Evolutionary conservation across 2,888 invertebrate genomes (phyloP).

Genomic region (Bimastos eiseni): DNA sequence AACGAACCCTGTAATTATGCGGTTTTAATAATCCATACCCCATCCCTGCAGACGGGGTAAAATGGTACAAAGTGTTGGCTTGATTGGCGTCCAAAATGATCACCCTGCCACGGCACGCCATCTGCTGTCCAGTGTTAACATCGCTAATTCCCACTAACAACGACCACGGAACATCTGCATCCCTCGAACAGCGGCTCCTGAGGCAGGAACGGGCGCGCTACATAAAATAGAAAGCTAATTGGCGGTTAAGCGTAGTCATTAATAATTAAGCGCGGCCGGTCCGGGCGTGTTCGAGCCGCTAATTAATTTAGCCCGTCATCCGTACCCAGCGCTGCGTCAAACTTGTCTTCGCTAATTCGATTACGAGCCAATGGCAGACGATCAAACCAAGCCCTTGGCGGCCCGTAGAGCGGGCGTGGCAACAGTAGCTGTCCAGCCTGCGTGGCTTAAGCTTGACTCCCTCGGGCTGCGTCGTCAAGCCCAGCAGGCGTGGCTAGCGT

Average conservation of each 20-base stretch:
- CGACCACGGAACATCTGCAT: background rate
- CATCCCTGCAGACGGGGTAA: background rate
- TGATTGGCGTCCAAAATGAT: constrained; percentile 16
- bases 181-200: background rate
- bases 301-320: constrained; percentile 23
- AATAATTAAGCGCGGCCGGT: constrained; percentile 19
- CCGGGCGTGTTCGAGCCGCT: constrained; percentile 14
- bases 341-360: constrained; percentile 14
- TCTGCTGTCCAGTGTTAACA: background rate
- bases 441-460: background rate
- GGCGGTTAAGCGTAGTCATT: constrained; percentile 21
- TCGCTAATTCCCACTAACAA: constrained; percentile 26
- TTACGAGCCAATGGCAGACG: constrained; percentile 14
- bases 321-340: background rate
- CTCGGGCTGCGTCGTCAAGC: background rate
- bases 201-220: background rate
- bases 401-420: background rate
- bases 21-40: constrained; percentile 13
- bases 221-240: constrained; percentile 20
- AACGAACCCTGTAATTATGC: constrained; percentile 6
- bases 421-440: background rate
- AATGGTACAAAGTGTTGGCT: background rate
- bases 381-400: background rate
- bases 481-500: background rate
- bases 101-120: background rate